These are phyloP conservation scores for Tarsius wallacei DNA, from an alignment of 2,797 vertebrate species.

Conservation along the genomic window DNA sequence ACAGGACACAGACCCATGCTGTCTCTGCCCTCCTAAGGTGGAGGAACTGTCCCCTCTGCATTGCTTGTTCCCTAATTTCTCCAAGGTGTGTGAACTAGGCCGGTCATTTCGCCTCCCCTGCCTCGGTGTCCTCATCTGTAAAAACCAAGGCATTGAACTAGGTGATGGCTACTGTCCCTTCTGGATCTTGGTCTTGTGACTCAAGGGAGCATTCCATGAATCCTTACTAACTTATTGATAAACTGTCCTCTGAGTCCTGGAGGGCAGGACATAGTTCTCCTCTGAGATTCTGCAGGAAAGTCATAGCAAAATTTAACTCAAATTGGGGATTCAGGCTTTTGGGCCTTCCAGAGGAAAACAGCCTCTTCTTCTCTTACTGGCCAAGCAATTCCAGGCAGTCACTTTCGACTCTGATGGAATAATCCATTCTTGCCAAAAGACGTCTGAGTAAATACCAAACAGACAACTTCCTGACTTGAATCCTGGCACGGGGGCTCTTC, in stretches of 20 bases:
- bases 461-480: slow-evolving; percentile 37
- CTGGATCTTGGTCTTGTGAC: not conserved
- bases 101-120: not conserved
- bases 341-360: not conserved
- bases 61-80: not conserved
- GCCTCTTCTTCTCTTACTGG: not conserved
- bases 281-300: not conserved
- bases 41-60: not conserved
- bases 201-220: not conserved
- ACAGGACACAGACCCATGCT: accelerated
- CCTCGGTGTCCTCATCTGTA: not conserved
- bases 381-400: not conserved
- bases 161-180: not conserved
- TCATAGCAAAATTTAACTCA: not conserved
- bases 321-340: not conserved
- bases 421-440: slow-evolving; percentile 47
- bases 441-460: slow-evolving; percentile 9
- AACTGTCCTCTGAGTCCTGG: not conserved
- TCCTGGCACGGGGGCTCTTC: not conserved
- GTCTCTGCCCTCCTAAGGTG: not conserved
- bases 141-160: not conserved
- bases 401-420: not conserved
- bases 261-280: not conserved
- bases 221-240: not conserved
- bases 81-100: too few relatives aligned